Conservation (phyloP, 2,888 invertebrate species). For the Eristalinus sepulchralis region DNA sequence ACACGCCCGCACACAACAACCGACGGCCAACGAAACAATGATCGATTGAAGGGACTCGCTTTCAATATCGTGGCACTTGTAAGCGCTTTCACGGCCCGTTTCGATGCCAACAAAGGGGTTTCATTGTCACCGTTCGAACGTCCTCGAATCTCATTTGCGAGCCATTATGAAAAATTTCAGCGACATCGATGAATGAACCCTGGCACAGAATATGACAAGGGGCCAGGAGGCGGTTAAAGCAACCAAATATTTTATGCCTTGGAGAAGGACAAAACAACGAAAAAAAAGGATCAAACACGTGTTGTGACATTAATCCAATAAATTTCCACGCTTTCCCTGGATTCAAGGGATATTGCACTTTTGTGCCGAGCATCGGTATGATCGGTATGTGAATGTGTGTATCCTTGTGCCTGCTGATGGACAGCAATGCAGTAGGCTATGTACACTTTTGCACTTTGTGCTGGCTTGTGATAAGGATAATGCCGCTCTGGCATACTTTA, state of each 20-base stretch:
- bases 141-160: conserved; percentile 60
- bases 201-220: background rate
- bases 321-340: conserved; percentile 48
- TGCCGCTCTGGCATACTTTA: background rate
- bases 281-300: conserved; percentile 39
- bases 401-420: background rate
- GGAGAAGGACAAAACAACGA: background rate
- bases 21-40: background rate
- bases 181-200: conserved; percentile 19
- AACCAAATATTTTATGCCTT: background rate
- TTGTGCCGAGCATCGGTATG: conserved; percentile 38
- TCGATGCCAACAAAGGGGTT: conserved; percentile 49
- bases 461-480: background rate
- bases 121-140: conserved; percentile 61
- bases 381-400: too few relatives aligned
- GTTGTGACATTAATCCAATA: conserved; percentile 66
- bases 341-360: conserved; percentile 52
- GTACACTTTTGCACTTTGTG: background rate
- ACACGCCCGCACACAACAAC: background rate
- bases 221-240: conserved; percentile 6
- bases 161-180: conserved; percentile 53
- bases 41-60: conserved; percentile 17
- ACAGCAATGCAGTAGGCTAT: background rate
- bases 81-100: conserved; percentile 28
- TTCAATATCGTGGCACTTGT: conserved; percentile 41